Evolutionary conservation across 2,113 vertebrate species (phyloP).

Genomic region (Cochlearius cochlearius): DNA sequence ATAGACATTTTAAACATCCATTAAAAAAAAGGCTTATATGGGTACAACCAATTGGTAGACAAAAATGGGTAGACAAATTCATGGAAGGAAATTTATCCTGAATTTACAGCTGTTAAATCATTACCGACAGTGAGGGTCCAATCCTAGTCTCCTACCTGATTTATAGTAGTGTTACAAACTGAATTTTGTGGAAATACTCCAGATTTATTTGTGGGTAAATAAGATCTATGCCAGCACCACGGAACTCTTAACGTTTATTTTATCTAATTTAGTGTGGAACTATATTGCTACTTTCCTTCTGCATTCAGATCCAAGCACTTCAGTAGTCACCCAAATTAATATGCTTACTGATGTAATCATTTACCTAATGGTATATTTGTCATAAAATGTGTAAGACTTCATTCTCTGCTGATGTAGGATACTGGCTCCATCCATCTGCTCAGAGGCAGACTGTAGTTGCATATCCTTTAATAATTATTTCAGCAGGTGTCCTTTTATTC

Average conservation of each 20-base stretch:
- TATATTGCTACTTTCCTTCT: not conserved
- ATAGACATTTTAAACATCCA: not conserved
- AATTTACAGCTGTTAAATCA: not conserved
- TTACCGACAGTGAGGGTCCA: not conserved
- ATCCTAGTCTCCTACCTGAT: not conserved
- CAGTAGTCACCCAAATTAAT: not conserved
- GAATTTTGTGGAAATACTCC: not conserved
- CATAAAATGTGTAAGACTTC: not conserved
- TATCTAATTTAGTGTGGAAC: not conserved
- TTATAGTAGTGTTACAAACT: not conserved
- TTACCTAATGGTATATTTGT: not conserved
- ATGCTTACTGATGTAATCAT: not conserved
- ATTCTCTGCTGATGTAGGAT: not conserved
- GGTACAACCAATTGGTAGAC: not conserved
- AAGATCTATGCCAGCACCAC: not conserved
- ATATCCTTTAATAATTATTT: slow-evolving; percentile 33
- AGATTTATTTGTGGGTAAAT: not conserved
- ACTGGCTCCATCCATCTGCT: not conserved
- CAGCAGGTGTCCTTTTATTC: slow-evolving; percentile 38
- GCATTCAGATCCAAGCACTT: not conserved
- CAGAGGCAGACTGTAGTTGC: not conserved
- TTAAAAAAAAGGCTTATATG: not conserved
- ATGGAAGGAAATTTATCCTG: not conserved
- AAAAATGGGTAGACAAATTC: not conserved
- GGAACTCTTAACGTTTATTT: not conserved